Percentiles rank a stretch among this genome's conserved stretches.
Conservation (phyloP, 2,797 vertebrate genomes). For the Phataginus tetradactyla region DNA sequence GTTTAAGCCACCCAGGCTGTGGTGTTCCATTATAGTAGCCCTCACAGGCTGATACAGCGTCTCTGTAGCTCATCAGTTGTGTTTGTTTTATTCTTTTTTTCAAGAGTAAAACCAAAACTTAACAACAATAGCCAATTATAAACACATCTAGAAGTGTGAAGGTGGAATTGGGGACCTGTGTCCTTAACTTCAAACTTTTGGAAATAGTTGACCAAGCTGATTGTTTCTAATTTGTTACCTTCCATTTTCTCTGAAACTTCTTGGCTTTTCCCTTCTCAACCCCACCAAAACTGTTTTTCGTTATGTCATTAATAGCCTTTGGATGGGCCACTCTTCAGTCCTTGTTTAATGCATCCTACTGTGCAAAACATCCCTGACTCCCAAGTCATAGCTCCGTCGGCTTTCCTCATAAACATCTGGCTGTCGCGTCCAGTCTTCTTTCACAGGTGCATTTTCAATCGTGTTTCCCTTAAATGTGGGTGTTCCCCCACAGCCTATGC, state of each 20-base stretch:
- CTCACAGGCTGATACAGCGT: neutral
- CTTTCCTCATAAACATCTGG: neutral
- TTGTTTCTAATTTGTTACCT: neutral
- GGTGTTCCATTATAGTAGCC: neutral
- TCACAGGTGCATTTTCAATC: neutral
- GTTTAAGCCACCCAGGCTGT: neutral
- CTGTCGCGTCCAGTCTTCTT: neutral
- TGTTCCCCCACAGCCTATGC: fast-evolving
- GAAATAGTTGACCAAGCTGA: neutral
- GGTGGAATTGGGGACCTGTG: neutral
- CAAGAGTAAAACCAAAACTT: neutral
- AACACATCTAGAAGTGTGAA: neutral
- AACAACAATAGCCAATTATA: neutral
- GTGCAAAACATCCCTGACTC: neutral
- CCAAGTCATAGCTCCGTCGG: neutral
- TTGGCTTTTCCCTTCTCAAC: neutral
- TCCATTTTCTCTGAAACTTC: neutral
- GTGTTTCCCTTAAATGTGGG: neutral
- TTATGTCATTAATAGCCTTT: neutral
- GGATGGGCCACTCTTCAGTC: neutral
- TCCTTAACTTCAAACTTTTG: neutral
- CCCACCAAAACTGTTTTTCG: neutral
- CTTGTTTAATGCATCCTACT: neutral
- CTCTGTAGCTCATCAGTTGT: neutral
- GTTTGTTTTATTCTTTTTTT: neutral